phyloP scores from a whole-genome alignment of 2,888 invertebrate genomes.

The Lithophane semibrunnea region DNA sequence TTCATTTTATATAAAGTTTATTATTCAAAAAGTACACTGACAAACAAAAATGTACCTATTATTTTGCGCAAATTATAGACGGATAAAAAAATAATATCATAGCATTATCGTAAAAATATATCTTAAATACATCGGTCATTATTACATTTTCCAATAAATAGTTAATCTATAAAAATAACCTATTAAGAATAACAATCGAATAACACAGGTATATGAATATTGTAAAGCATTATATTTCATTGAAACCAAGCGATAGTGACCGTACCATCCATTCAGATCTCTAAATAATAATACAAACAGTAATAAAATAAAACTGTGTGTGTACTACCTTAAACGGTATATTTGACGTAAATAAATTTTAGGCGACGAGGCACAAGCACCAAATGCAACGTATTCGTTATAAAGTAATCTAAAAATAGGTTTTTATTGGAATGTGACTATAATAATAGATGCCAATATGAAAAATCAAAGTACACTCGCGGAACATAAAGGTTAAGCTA shows the following conservation, averaged over 20 bases:
- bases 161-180: conserved; percentile 71
- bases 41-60: conserved; percentile 38
- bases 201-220: conserved; percentile 67
- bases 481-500: not conserved
- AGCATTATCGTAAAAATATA: conserved; percentile 55
- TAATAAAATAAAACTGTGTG: conserved; percentile 43
- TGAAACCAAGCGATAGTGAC: conserved; percentile 56
- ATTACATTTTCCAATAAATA: conserved; percentile 75
- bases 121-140: conserved; percentile 62
- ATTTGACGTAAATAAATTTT: conserved; percentile 33
- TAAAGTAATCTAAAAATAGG: conserved; percentile 72
- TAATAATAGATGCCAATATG: conserved; percentile 62
- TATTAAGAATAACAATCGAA: conserved; percentile 65
- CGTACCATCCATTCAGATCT: conserved; percentile 77
- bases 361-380: conserved; percentile 66
- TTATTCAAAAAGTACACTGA: conserved; percentile 41
- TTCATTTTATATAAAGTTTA: conserved; percentile 40
- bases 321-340: conserved; percentile 22
- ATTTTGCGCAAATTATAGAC: conserved; percentile 52
- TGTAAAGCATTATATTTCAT: conserved; percentile 63
- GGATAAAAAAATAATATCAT: conserved; percentile 60
- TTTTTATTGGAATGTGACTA: conserved; percentile 75
- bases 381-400: conserved; percentile 59
- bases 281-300: conserved; percentile 65
- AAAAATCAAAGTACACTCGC: conserved; percentile 34